These are phyloP conservation scores for Nasonia longicornis DNA, from an alignment of 1,140 invertebrate species.

Conservation along the genomic window DNA sequence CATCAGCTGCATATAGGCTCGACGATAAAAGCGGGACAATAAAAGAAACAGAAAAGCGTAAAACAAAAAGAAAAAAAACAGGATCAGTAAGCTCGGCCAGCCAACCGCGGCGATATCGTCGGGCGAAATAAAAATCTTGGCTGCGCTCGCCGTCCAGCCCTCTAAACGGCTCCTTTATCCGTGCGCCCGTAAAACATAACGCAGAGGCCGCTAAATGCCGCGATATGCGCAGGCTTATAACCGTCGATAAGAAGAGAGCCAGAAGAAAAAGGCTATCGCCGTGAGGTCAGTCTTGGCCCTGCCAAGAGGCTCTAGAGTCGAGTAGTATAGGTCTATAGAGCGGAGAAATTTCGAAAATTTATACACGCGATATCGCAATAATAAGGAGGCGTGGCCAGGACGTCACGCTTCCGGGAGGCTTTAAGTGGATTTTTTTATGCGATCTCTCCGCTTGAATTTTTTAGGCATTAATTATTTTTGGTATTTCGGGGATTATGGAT, in stretches of 20 bases:
- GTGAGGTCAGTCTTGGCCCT: not conserved
- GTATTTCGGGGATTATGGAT: not conserved
- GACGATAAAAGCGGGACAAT: too few relatives aligned
- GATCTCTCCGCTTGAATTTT: not conserved
- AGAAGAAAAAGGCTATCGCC: not conserved
- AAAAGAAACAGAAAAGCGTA: too few relatives aligned
- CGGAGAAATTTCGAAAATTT: constrained; percentile 1
- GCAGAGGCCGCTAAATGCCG: not conserved
- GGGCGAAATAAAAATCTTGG: not conserved
- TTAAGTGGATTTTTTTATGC: not conserved
- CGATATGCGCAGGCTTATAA: not conserved
- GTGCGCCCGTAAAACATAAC: not conserved
- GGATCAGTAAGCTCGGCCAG: too few relatives aligned
- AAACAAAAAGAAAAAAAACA: too few relatives aligned
- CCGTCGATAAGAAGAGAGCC: not conserved
- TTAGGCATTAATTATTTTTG: constrained; percentile 12
- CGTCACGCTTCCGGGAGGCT: not conserved
- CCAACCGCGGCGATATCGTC: too few relatives aligned
- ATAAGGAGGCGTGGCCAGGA: not conserved
- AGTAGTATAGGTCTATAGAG: not conserved
- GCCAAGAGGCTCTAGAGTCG: not conserved
- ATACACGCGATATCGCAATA: constrained; percentile 1
- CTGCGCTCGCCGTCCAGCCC: not conserved
- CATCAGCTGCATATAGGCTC: too few relatives aligned
- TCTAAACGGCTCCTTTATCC: not conserved